Base-by-base conservation (phyloP, 2,888 invertebrate species). In the Tethea ocularis region DNA sequence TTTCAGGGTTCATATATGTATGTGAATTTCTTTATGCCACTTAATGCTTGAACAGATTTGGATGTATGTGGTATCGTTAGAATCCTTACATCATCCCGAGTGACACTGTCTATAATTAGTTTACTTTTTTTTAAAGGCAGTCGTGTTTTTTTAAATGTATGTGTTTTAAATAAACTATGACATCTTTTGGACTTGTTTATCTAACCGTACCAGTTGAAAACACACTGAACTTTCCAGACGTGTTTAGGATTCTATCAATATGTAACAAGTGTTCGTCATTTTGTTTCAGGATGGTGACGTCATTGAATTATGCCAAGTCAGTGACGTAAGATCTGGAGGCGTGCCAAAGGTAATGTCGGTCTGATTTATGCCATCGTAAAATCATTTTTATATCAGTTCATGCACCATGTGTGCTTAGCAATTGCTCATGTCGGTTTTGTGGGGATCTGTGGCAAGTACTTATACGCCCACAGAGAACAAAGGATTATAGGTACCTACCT, bases 231-330 rank as follows among this genome's bases (percentile, higher is more conserved):
- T 5, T 33, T 29, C 29, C 29, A 29, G 29, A 29, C 8, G 10
- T 29, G 10, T 29, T 29, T 41, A 17, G 13, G 7, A 41, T 7
- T n/a, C 7, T 20, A 20, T 10, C 20, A 46, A 46, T 46, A 41
- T 41, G 7, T 20, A 46, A 46, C 46, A 46, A n/a, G 0, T 46
- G 46, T 46, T 17, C 20, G 20, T 38, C 15, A n/a, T 64, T 68
- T 87, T 82, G 86, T 94, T 94, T 17, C 93, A 99, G 98, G 99
- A 99, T 84, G 99, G 99, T 56, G 99, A 99, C 92, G 98, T 99
- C 70, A 96, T 99, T 80, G 99, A 99, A 90, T 93, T 99, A 81
- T 99, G 99, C 82, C 99, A 99, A 96, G 99, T 99, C 76, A 98
- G 98, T 92, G 99, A 99, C 89, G 97, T 99, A 77, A 94, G 99